Evolutionary conservation across 2,797 vertebrate species (phyloP).

Genomic region (Lagocephalus sceleratus): DNA sequence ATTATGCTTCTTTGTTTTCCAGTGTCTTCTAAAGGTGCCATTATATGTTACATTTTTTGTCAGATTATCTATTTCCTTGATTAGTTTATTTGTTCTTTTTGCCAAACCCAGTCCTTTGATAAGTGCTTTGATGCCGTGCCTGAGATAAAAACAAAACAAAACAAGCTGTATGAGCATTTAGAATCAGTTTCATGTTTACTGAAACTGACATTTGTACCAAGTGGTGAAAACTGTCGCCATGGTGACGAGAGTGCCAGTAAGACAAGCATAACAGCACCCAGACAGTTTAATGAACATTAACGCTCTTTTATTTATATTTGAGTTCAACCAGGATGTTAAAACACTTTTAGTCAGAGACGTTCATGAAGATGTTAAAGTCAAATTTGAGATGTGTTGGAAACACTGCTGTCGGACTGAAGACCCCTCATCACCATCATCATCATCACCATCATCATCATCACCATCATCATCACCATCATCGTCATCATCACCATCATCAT

Average conservation of each 20-base stretch:
- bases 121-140: constrained; percentile 16
- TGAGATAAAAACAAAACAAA: constrained; percentile 3
- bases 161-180: background rate
- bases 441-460: no score
- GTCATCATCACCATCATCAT: no score
- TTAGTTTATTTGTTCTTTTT: background rate
- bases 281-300: no score
- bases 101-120: constrained; percentile 1
- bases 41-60: background rate
- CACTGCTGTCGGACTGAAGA: background rate
- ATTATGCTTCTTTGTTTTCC: background rate
- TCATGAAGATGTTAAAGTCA: background rate
- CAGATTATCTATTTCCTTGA: background rate
- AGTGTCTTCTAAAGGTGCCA: background rate
- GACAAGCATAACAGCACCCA: background rate
- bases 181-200: background rate
- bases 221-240: no score
- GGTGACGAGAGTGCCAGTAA: background rate
- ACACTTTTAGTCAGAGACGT: background rate
- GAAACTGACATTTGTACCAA: background rate
- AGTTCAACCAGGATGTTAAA: background rate
- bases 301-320: background rate
- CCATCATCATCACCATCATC: no score
- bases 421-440: no score
- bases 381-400: background rate